Conservation (phyloP, 2,888 invertebrate genomes). For the Chymomyza amoena region DNA sequence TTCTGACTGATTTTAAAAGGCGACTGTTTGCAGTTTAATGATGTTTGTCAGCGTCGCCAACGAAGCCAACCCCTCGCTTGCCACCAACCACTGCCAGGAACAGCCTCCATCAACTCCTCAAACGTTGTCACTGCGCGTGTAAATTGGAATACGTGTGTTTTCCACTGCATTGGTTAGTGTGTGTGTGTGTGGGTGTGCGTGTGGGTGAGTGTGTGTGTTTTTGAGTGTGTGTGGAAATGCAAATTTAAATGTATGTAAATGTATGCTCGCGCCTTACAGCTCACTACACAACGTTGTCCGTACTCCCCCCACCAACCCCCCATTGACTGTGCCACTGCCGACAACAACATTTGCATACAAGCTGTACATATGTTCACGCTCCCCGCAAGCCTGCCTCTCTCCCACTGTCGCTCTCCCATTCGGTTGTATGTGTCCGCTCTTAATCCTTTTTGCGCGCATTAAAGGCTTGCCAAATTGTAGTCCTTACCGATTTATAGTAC, state of each 20-base stretch:
- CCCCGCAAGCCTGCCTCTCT: not conserved
- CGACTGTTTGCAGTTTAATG: slow-evolving; percentile 49
- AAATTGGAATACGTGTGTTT: slow-evolving; percentile 56
- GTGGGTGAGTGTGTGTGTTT: not conserved
- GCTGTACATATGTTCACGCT: slow-evolving; percentile 50
- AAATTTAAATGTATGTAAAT: slow-evolving; percentile 67
- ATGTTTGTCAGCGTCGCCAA: slow-evolving; percentile 56
- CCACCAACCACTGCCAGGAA: too few species aligned
- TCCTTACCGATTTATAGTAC: not conserved
- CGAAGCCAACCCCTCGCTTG: not conserved
- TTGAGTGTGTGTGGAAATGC: slow-evolving; percentile 28
- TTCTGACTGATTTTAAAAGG: slow-evolving; percentile 12
- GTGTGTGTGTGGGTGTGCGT: not conserved
- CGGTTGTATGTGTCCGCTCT: slow-evolving; percentile 23
- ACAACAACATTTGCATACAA: slow-evolving; percentile 51
- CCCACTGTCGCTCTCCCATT: too few species aligned
- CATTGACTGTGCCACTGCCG: not conserved
- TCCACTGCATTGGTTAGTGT: slow-evolving; percentile 15
- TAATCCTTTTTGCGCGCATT: slow-evolving; percentile 65
- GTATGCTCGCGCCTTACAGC: slow-evolving; percentile 47
- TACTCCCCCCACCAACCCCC: not conserved
- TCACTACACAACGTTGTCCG: not conserved
- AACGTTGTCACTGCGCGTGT: slow-evolving; percentile 37
- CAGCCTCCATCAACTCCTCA: not conserved
- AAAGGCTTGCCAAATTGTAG: slow-evolving; percentile 53